Evolutionary conservation across 2,888 invertebrate species (phyloP), one percentile per base, ranked within the genome.

Genomic region (Caenorhabditis sp.): DNA sequence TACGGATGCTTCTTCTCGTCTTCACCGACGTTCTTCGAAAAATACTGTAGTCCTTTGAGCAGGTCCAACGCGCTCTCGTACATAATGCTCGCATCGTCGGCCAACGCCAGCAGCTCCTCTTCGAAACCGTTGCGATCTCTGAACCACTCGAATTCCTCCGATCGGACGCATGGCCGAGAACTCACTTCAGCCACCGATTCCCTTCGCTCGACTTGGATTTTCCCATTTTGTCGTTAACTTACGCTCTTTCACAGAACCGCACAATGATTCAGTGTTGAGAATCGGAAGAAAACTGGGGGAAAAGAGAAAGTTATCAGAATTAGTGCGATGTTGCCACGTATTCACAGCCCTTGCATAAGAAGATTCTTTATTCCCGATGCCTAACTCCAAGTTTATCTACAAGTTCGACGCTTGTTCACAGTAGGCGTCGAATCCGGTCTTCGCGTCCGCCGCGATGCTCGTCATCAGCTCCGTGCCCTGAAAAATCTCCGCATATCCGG

Each of bases 1-100:
- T 68, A 68, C 26, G 58, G 58, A 52, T 68, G 68, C 43, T 68
- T 68, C 52, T 58, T 68, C 52, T 68, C 68, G 27, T 41, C 41
- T n/a, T 68, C 68, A 2, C 68, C 68, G 22, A 68, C 26, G 6
- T 17, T 20, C 5, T 43, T 35, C n/a, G 52, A 11, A 24, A 58
- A 68, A 15, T 50, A 58, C 58, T 68, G 58, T 30, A 68, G 22
- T 27, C 32, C 41, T 26, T 68, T 58, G 17, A 58, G 41, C 48
- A 68, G 43, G 7, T 68, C 68, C 32, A 39, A 13, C 2, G 58
- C 27, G n/a, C 52, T 59, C 9, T 68, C 68, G 52, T 52, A 68
- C 8, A 68, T 27, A n/a, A 68, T 58, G 24, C 58, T 58, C 6
- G 68, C 68, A 22, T 68, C 68, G 52, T 68, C 68, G 6, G 68